Evolutionary conservation across 2,888 invertebrate species (phyloP), one percentile per base, ranked within the genome.

Genomic region (Agrochola macilenta): DNA sequence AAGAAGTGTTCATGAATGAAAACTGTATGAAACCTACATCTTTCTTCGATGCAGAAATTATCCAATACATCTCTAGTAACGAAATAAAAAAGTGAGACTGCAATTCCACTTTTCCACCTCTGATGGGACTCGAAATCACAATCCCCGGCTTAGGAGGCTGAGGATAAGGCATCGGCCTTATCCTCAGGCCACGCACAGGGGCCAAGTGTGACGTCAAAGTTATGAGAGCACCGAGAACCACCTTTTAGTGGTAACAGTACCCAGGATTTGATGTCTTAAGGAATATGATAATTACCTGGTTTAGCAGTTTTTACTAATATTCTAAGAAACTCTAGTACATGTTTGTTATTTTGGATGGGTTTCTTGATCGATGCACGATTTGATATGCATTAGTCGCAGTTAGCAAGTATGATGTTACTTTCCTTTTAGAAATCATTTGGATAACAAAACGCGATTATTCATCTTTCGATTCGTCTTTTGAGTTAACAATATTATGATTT

Each of bases 121-220:
- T 97, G 97, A 97, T 97, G 97, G 97, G 97, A 97, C 97, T 97
- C 97, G 97, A 97, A 97, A 97, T 97, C 97, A 97, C 97, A 97
- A 97, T 97, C 97, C 97, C 97, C 97, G 97, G 97, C 97, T 97
- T 97, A 97, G 97, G 97, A 97, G 97, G 97, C 97, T 97, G 97
- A 97, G 97, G n/a, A n/a, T n/a, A n/a, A n/a, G n/a, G n/a, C n/a
- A n/a, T n/a, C n/a, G n/a, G 97, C 97, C 97, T 97, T 97, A 97
- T 97, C 97, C 97, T 3, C 97, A 97, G 97, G 97, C 97, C 97
- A 97, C n/a, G n/a, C n/a, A n/a, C 97, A 97, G 97, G 97, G 97
- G 43, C n/a, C 23, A 5, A 11, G 0, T 8, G 0, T 0, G 0
- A 0, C 0, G 2, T n/a, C 17, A 17, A 57, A 71, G 30, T 71